Conservation (phyloP, 2,888 invertebrate species). For the Thyatira batis region DNA sequence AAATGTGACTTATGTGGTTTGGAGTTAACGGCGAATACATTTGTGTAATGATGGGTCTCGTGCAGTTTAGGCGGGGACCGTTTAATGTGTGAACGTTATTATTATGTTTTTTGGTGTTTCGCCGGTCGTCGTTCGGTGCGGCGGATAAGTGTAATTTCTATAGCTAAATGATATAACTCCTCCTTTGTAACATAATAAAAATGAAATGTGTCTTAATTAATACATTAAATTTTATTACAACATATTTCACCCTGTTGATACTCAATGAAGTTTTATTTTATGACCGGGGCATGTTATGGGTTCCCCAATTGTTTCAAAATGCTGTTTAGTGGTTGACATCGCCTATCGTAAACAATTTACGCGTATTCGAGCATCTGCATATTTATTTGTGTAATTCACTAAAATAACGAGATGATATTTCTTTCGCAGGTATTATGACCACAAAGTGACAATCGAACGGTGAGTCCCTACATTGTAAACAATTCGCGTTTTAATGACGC, state of each 20-base stretch:
- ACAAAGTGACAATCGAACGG: constrained; percentile 27
- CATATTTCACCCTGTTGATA: not conserved
- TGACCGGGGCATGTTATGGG: not conserved
- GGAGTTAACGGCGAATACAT: constrained; percentile 60
- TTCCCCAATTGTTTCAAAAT: not conserved
- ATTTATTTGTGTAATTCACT: not conserved
- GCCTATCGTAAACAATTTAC: not conserved
- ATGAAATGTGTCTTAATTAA: not conserved
- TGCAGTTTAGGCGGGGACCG: constrained; percentile 64
- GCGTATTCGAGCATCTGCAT: not conserved
- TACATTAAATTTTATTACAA: not conserved
- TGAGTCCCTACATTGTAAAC: constrained; percentile 42
- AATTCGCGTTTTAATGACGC: constrained; percentile 45
- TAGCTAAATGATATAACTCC: constrained; percentile 2
- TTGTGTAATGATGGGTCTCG: constrained; percentile 71
- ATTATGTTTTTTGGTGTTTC: constrained; percentile 52
- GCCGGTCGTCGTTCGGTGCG: constrained; percentile 17
- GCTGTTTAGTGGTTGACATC: not conserved
- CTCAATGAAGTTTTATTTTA: not conserved
- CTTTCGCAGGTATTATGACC: not conserved
- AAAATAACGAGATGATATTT: not conserved
- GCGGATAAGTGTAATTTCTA: constrained; percentile 29
- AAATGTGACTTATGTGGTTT: constrained; percentile 81
- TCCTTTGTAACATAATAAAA: not conserved
- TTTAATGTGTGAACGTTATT: constrained; percentile 71